Evolutionary conservation across 2,888 invertebrate genomes (phyloP), one percentile per base, ranked within the genome.

Genomic region (Rhopalosiphum nymphaeae): DNA sequence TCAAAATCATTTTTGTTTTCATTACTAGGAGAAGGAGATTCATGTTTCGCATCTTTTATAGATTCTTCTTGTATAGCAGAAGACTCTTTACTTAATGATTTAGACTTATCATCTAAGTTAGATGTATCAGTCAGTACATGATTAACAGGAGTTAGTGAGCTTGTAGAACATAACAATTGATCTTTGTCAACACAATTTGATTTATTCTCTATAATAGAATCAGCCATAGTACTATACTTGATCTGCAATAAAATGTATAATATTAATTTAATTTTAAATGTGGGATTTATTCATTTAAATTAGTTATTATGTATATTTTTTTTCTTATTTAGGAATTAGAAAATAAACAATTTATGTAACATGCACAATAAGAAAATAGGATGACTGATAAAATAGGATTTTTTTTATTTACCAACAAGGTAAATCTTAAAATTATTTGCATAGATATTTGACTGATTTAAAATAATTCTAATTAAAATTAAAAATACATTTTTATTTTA

Each of bases 1-100:
- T 95, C 94, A 95, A 94, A 95, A 85, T 94, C 86, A 0, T 86
- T 26, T 57, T 85, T 57, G 0, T 84, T 84, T 53, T 84, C 53
- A 56, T 42, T 53, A n/a, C 4, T 49, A 46, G 61, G 42, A 26
- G 42, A 9, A 78, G 36, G 36, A 78, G 78, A 78, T 9, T n/a
- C 36, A 78, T 78, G n/a, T n/a, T 67, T 5, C 5, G n/a, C 78
- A 36, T n/a, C 21, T 36, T 78, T 2, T 1, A 78, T 78, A 21
- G 16, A 36, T 78, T 78, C 36, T 78, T 21, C 5, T 2, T 36
- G 4, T 67, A 4, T 36, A 21, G 21, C 9, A 78, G 78, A 21
- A 21, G 78, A 21, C 78, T 36, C 16, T 78, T 78, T 36, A 78
- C 4, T 7, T 7, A 78, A 78, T 78, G 21, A 36, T 21, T 78